Conservation (phyloP, 92 coral and sea anemone genomes). For the Zoanthus solanderi region DNA sequence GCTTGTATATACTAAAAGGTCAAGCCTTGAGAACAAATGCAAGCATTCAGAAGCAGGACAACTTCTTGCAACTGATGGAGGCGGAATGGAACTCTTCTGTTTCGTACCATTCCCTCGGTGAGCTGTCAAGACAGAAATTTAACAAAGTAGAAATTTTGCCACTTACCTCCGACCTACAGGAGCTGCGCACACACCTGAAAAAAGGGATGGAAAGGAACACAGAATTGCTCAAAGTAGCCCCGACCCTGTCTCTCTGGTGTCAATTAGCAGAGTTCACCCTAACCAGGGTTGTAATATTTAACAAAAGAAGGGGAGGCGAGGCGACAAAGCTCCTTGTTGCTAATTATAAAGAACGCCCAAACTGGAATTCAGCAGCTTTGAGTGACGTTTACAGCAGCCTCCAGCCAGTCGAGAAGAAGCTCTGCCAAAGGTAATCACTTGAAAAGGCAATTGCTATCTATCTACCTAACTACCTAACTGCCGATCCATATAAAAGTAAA, state of each 20-base stretch:
- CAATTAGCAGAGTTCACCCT: not conserved
- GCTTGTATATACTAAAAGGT: not conserved
- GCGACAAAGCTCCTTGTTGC: not conserved
- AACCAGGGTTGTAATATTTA: not conserved
- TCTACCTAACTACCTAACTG: too few species aligned
- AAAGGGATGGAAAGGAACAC: not conserved
- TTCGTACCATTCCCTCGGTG: not conserved
- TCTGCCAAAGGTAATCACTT: not conserved
- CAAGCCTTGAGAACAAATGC: not conserved
- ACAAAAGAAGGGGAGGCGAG: slow-evolving; percentile 1
- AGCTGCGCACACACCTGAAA: not conserved
- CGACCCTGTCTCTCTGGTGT: not conserved
- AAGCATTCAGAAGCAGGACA: not conserved
- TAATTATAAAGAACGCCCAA: not conserved
- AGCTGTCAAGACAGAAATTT: not conserved
- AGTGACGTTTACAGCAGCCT: not conserved
- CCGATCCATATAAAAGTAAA: too few species aligned
- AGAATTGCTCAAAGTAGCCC: not conserved
- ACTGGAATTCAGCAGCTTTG: not conserved
- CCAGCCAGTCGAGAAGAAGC: not conserved
- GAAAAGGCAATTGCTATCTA: too few species aligned
- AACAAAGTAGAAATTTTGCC: not conserved
- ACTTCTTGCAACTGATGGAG: not conserved
- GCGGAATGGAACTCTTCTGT: not conserved
- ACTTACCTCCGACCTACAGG: not conserved